Evolutionary conservation across 2,113 vertebrate genomes (phyloP).

Genomic region (Lepus timidus): DNA sequence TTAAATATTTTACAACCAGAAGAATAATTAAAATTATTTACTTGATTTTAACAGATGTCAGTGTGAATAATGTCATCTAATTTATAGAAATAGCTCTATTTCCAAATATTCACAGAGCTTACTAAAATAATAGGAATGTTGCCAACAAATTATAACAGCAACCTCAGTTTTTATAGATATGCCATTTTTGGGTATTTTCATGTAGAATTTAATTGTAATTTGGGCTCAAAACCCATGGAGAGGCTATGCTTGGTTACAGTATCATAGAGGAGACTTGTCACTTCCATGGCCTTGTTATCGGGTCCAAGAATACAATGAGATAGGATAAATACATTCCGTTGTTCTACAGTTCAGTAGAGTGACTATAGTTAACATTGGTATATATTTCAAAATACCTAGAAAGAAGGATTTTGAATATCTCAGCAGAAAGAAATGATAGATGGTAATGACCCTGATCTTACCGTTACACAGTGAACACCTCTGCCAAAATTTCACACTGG

Average conservation of each 20-base stretch:
- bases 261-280: background rate
- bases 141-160: too few relatives aligned
- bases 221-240: background rate
- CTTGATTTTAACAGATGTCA: background rate
- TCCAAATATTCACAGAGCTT: background rate
- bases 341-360: background rate
- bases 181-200: background rate
- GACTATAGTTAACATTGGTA: background rate
- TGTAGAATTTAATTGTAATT: background rate
- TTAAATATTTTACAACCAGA: background rate
- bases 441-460: background rate
- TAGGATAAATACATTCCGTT: background rate
- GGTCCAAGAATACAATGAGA: background rate
- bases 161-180: background rate
- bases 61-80: background rate
- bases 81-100: background rate
- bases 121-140: too few relatives aligned
- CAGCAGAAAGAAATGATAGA: background rate
- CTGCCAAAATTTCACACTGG: background rate
- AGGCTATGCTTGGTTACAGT: background rate
- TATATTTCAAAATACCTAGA: background rate
- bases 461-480: background rate
- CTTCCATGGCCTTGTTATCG: background rate
- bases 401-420: too few relatives aligned
- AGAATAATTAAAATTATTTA: slow-evolving; percentile 33